Evolutionary conservation across 2,797 vertebrate species (phyloP), one percentile per base, ranked within the genome.

Genomic region (Bufotes viridis): DNA sequence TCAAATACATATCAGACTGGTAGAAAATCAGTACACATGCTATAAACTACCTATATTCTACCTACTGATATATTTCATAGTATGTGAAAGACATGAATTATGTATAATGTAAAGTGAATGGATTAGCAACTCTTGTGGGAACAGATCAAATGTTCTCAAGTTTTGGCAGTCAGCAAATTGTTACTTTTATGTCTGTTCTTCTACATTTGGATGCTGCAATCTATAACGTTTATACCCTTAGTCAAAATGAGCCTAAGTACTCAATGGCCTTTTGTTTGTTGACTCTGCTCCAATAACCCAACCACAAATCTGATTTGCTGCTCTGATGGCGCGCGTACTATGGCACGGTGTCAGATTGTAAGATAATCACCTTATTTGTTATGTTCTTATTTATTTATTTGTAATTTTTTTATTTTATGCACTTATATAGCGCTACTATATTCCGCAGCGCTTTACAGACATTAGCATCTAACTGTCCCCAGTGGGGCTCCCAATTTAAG

Each of bases 291-390:
- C 53, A 61, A 61, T 13, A 49, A 60, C 7, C 57, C 70, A 76
- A 76, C 83, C 83, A 76, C 70, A 85, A 75, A 75, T 58, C 24
- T 60, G 24, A 51, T 49, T 24, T 76, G 42, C 49, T 61, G 34
- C 72, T 76, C 20, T 22, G 34, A 51, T 61, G 72, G 34, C 11
- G 22, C 20, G 10, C 42, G 70, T 42, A 49, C 22, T 7, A 60
- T 85, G 70, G 20, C 57, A 63, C 70, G 0, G 22, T 85, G 72
- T 58, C 83, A 85, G 7, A 4, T 20, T 63, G 29, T 63, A 60
- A 61, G 13, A 76, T 22, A 49, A 61, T 61, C 14, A 24, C 57
- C 24, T 26, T 82, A 12, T 69, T 81, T 81, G 34, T 80, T 42
- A 80, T 29, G 34, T 57, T 65, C 60, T 81, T 22, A 63, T n/a